phyloP scores from a whole-genome alignment of 35 echinoderm and acorn worm species.

The Lytechinus pictus region DNA sequence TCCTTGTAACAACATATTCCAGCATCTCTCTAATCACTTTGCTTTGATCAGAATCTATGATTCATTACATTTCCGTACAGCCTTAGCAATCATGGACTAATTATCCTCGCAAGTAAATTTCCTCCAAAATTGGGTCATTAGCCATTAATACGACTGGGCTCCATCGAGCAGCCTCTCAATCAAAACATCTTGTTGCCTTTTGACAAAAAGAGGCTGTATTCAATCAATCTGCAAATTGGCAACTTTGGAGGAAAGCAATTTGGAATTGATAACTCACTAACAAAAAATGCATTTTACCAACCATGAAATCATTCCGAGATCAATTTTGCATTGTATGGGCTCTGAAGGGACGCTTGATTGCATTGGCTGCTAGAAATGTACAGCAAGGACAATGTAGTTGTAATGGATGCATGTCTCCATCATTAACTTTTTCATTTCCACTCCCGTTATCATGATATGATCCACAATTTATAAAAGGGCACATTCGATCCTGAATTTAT shows the following conservation, averaged over 20 bases:
- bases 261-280: neutral
- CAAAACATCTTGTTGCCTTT: neutral
- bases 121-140: conserved; percentile 3
- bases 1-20: neutral
- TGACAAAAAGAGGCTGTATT: neutral
- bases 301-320: neutral
- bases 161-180: neutral
- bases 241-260: neutral
- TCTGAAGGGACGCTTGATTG: neutral
- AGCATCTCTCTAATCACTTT: neutral
- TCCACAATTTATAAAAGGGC: neutral
- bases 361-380: neutral
- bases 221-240: neutral
- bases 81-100: neutral
- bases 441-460: neutral
- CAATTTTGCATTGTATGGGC: neutral
- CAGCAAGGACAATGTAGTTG: neutral
- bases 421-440: neutral
- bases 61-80: neutral
- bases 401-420: neutral
- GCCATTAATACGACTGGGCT: neutral
- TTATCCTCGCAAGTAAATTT: neutral
- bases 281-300: neutral
- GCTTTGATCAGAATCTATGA: neutral
- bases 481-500: neutral